Percentiles rank a stretch among this genome's conserved stretches.
These are phyloP conservation scores for Apamea monoglypha DNA, from an alignment of 2,888 invertebrate genomes.

Conservation along the genomic window DNA sequence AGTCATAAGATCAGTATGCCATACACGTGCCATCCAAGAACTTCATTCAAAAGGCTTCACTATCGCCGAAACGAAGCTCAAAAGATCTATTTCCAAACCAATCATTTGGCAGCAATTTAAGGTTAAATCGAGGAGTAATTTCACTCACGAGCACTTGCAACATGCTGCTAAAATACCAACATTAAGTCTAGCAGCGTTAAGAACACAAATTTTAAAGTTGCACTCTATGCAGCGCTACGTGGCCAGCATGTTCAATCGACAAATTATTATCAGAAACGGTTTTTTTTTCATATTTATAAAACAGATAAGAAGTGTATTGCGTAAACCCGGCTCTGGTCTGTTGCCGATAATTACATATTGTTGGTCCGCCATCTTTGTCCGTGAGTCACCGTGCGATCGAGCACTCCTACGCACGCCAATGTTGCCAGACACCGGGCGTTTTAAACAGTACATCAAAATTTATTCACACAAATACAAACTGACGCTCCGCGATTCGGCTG, in stretches of 20 bases:
- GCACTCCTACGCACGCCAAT: conserved; percentile 79
- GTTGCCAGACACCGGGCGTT: conserved; percentile 75
- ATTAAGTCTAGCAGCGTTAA: conserved; percentile 19
- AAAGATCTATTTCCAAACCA: conserved; percentile 17
- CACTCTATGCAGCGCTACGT: conserved; percentile 37
- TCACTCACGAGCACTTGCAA: conserved; percentile 10
- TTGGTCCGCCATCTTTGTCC: conserved; percentile 81
- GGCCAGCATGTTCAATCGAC: conserved; percentile 19
- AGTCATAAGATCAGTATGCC: conserved; percentile 50
- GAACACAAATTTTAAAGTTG: conserved; percentile 32
- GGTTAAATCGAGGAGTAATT: conserved; percentile 24
- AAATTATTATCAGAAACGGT: conserved; percentile 45
- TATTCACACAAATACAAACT: conserved; percentile 72
- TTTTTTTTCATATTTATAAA: conserved; percentile 57
- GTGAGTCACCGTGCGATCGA: conserved; percentile 74
- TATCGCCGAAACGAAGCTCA: conserved; percentile 3
- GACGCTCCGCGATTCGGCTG: conserved; percentile 62
- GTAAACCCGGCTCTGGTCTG: conserved; percentile 64
- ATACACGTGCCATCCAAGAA: conserved; percentile 44
- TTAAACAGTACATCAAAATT: conserved; percentile 78
- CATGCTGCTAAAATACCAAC: conserved; percentile 20
- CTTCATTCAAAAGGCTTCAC: conserved; percentile 12
- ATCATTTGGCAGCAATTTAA: conserved; percentile 31
- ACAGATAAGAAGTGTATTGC: conserved; percentile 64
- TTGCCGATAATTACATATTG: conserved; percentile 83